These are phyloP conservation scores for Pelecanoides urinatrix DNA, from an alignment of 2,113 vertebrate species.

Conservation along the genomic window DNA sequence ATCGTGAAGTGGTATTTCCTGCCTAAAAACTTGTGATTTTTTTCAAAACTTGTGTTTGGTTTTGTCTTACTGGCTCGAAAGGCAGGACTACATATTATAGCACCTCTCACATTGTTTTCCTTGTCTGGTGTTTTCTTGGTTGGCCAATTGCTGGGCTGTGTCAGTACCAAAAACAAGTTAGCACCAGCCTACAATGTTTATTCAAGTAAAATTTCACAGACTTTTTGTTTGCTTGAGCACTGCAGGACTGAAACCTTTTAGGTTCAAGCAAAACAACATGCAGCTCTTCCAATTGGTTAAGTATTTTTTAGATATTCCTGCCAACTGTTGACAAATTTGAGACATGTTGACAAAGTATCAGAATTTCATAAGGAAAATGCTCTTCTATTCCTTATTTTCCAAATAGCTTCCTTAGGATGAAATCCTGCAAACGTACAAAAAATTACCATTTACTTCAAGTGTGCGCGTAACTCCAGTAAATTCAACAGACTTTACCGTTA, in stretches of 20 bases:
- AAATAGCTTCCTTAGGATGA: background rate
- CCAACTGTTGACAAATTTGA: background rate
- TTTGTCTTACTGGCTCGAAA: background rate
- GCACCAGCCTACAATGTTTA: conserved; percentile 38
- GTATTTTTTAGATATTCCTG: background rate
- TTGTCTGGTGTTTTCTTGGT: conserved; percentile 7
- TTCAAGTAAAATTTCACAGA: conserved; percentile 48
- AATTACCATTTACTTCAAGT: background rate
- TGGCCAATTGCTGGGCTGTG: conserved; percentile 12
- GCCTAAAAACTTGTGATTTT: background rate
- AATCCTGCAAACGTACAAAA: background rate
- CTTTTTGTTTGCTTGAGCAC: conserved; percentile 26
- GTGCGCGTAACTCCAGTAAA: background rate
- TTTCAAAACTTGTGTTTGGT: background rate
- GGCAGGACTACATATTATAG: background rate
- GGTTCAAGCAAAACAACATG: background rate
- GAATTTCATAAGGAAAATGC: background rate
- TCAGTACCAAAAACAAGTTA: conserved; percentile 42
- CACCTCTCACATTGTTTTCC: conserved; percentile 26
- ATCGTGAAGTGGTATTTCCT: background rate
- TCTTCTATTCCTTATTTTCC: background rate
- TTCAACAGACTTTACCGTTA: background rate
- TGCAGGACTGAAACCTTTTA: background rate
- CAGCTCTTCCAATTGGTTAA: background rate
- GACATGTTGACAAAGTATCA: background rate